These are phyloP conservation scores for Mimachlamys varia DNA, from an alignment of 2,888 invertebrate species.

Conservation along the genomic window DNA sequence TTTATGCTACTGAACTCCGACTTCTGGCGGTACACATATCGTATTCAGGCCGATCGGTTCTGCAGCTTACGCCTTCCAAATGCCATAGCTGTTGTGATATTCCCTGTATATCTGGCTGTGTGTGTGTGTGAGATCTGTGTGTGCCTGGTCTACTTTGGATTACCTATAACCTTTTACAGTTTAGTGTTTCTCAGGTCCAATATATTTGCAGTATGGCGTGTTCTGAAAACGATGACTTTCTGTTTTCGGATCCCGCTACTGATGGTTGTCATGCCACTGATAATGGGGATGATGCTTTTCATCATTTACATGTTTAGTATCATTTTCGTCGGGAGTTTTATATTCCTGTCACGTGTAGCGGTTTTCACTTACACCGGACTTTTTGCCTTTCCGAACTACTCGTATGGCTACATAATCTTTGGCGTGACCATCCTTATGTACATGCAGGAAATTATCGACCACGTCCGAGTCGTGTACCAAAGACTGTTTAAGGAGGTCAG, in stretches of 20 bases:
- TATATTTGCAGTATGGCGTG: conserved; percentile 39
- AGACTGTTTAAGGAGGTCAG: conserved; percentile 45
- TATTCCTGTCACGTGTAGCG: conserved; percentile 55
- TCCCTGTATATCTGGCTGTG: neutral
- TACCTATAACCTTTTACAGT: conserved; percentile 53
- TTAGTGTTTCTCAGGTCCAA: conserved; percentile 52
- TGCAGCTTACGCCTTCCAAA: neutral
- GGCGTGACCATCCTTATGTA: conserved; percentile 56
- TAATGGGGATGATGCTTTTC: conserved; percentile 29
- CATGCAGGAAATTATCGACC: conserved; percentile 53
- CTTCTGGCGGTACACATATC: conserved; percentile 55
- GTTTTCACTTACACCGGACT: conserved; percentile 62
- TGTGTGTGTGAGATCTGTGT: conserved; percentile 52
- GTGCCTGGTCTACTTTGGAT: conserved; percentile 50
- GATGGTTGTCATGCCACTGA: conserved; percentile 36
- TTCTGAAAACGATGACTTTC: neutral
- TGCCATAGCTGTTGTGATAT: conserved; percentile 8
- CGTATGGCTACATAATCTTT: conserved; percentile 60
- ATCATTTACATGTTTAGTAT: conserved; percentile 59
- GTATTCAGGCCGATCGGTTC: conserved; percentile 46
- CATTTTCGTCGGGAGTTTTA: conserved; percentile 59
- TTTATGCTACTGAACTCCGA: conserved; percentile 56
- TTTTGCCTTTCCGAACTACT: conserved; percentile 57
- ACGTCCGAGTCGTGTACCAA: conserved; percentile 50
- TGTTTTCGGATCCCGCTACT: neutral